These are phyloP conservation scores for Holacanthella duospinosa DNA, from an alignment of 2,888 invertebrate genomes.

Conservation along the genomic window DNA sequence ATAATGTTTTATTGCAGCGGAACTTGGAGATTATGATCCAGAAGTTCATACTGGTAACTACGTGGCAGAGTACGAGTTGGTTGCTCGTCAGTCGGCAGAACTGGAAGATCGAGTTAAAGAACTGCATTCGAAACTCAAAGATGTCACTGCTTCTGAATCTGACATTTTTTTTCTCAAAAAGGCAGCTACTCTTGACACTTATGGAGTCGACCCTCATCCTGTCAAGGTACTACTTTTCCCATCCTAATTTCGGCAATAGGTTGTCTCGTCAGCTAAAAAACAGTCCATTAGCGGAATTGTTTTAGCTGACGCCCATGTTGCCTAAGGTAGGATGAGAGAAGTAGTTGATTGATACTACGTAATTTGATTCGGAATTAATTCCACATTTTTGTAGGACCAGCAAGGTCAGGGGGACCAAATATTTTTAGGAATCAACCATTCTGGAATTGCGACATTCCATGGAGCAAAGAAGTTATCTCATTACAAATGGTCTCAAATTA, in stretches of 20 bases:
- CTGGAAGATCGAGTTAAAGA: constrained; percentile 81
- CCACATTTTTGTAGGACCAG: too few relatives aligned
- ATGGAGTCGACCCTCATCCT: constrained; percentile 94
- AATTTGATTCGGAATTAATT: constrained; percentile 17
- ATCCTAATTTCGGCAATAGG: too few relatives aligned
- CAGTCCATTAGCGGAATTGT: neutral
- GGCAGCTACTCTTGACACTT: constrained; percentile 84
- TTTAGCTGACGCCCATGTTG: too few relatives aligned
- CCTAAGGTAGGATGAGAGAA: too few relatives aligned
- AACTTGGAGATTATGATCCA: constrained; percentile 87
- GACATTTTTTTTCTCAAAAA: constrained; percentile 84
- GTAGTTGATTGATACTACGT: neutral
- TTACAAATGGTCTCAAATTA: constrained; percentile 91
- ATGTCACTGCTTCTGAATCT: constrained; percentile 73
- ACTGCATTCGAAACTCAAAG: constrained; percentile 76
- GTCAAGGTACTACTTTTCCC: too few relatives aligned
- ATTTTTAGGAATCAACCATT: constrained; percentile 89
- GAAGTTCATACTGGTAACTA: constrained; percentile 79
- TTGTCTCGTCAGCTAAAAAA: neutral
- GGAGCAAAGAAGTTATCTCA: constrained; percentile 85
- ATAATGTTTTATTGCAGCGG: constrained; percentile 54
- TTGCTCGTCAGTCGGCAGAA: constrained; percentile 81
- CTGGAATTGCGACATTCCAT: constrained; percentile 89
- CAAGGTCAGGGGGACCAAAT: constrained; percentile 85
- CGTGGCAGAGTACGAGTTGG: constrained; percentile 77